Evolutionary conservation across 1,140 invertebrate genomes (phyloP), one percentile per base, ranked within the genome.

Genomic region (Drosophila pseudoananassae): DNA sequence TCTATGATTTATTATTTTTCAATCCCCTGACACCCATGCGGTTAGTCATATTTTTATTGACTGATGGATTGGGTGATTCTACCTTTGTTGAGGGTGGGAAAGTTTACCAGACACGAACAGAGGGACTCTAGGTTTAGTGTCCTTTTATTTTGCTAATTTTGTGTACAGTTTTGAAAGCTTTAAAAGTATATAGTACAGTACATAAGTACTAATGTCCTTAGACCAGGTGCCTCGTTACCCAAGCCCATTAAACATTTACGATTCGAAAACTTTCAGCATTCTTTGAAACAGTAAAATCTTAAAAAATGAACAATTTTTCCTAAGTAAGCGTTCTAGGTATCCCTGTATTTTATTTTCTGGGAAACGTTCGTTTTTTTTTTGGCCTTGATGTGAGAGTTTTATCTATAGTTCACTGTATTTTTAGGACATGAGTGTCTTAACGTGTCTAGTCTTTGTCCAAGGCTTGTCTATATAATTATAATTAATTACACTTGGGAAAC

Each of bases 41-140:
- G 61, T 80, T 80, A 81, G 81, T 71, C 82, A 78, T 56, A 75
- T 74, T 87, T 85, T 85, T 85, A 85, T 87, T 87, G 87, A 87
- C 82, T 85, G 81, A 85, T 87, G 74, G 81, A 82, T 85, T 77
- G 57, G 60, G 46, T 74, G 64, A n/a, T 10, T 61, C 40, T 59
- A 53, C 59, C 73, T n/a, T 57, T 33, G 8, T 10, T 10, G 7
- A 3, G 31, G 33, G 10, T 36, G 10, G 8, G 2, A 33, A 33
- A 33, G 33, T 36, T 36, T 36, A 12, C 12, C 33, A 36, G 33
- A 36, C 10, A 12, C 10, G 10, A 36, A 12, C 33, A n/a, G 33
- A 4, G 0, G 4, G 12, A 17, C 10, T n/a, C 4, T 14, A 38
- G 10, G 2, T 12, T 38, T 4, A 40, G 4, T 40, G 12, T 6